A percentile compares a stretch with the other conserved stretches of the same genome.
These are phyloP conservation scores for Deilephila elpenor DNA, from an alignment of 2,888 invertebrate genomes.

Conservation along the genomic window DNA sequence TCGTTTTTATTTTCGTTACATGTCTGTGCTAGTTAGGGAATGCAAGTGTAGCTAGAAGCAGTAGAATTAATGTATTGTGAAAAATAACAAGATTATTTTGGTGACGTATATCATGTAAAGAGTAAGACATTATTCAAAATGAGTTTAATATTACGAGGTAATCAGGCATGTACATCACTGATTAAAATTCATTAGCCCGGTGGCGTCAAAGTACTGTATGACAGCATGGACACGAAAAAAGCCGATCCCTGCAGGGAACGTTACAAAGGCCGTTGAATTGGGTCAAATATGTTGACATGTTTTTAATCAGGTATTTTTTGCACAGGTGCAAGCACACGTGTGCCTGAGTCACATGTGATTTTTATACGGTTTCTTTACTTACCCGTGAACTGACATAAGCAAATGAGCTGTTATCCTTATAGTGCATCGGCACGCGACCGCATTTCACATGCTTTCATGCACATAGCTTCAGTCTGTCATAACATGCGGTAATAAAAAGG, in stretches of 20 bases:
- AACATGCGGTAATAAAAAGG: conserved; percentile 37
- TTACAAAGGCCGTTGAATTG: conserved; percentile 2
- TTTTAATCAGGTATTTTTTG: conserved; percentile 25
- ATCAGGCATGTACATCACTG: neutral
- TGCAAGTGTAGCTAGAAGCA: neutral
- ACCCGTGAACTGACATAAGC: conserved; percentile 42
- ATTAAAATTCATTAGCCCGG: conserved; percentile 6
- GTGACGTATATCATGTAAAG: no score
- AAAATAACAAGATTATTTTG: neutral
- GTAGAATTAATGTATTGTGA: neutral
- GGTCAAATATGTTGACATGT: conserved; percentile 11
- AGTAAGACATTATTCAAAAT: neutral
- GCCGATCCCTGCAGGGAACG: neutral
- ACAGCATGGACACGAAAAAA: neutral
- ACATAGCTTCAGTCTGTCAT: conserved; percentile 59
- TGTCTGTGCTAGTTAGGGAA: neutral
- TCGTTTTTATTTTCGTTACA: conserved; percentile 3
- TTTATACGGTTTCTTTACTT: conserved; percentile 65
- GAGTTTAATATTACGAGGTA: neutral
- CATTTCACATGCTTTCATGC: conserved; percentile 54
- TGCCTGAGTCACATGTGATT: conserved; percentile 44
- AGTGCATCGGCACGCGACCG: conserved; percentile 73
- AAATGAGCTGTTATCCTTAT: conserved; percentile 54
- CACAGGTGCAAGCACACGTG: conserved; percentile 48
- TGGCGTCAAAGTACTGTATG: neutral